Percentiles rank a stretch among this genome's conserved stretches.
Conservation (phyloP, 2,888 invertebrate species). For the Conus canariensis region DNA sequence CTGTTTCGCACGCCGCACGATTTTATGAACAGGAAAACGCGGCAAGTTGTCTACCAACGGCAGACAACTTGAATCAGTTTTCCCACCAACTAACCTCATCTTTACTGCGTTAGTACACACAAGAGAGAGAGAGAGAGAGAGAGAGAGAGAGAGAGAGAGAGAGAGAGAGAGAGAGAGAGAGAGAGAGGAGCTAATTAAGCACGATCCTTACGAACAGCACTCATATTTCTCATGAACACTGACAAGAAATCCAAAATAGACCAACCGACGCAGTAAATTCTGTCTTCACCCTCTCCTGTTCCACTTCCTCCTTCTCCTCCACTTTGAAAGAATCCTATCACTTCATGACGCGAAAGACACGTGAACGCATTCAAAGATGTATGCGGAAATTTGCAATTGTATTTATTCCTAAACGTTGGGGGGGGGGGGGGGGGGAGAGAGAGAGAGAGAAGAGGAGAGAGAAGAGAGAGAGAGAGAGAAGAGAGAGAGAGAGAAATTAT, state of each 20-base stretch:
- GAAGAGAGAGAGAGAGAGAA: too few species aligned
- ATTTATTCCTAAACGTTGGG: background rate
- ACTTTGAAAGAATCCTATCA: background rate
- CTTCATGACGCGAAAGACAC: background rate
- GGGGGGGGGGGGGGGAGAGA: too few species aligned
- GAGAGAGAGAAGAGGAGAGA: too few species aligned
- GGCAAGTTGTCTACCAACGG: too few species aligned
- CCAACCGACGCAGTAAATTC: background rate
- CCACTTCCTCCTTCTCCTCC: background rate
- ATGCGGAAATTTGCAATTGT: conserved; percentile 24
- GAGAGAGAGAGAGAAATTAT: too few species aligned
- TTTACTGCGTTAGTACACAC: background rate
- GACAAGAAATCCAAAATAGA: background rate
- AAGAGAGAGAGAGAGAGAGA: background rate
- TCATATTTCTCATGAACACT: conserved; percentile 4
- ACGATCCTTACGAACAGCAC: background rate
- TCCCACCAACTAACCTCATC: too few species aligned
- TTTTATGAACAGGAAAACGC: too few species aligned
- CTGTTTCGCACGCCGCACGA: too few species aligned
- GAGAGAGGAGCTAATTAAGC: background rate
- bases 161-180: background rate
- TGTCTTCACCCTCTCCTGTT: background rate
- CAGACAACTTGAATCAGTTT: too few species aligned
- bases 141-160: conserved; percentile 27
- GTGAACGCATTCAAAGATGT: background rate